These are phyloP conservation scores for Hephaestus fuliginosus DNA, from an alignment of 2,797 vertebrate species.

Conservation along the genomic window DNA sequence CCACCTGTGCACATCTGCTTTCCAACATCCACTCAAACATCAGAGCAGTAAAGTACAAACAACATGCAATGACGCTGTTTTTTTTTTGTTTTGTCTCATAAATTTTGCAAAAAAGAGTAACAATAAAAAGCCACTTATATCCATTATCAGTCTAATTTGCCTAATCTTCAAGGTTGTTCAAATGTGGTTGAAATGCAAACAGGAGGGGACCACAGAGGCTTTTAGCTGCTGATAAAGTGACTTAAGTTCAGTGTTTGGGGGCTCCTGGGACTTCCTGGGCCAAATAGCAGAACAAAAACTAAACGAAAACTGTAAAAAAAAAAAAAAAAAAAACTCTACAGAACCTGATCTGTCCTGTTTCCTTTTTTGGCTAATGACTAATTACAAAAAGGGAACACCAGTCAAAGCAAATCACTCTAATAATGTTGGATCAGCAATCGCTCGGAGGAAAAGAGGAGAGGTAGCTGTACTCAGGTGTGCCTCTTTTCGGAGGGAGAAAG, in stretches of 20 bases:
- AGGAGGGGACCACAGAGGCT: not conserved
- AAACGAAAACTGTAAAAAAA: too few species aligned
- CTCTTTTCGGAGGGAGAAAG: not conserved
- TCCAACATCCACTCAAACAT: not conserved
- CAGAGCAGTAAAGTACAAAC: not conserved
- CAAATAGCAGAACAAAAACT: too few species aligned
- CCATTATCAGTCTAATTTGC: not conserved
- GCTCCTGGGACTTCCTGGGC: not conserved
- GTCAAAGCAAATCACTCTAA: constrained; percentile 33
- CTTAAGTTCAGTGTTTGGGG: too few species aligned
- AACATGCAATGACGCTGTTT: not conserved
- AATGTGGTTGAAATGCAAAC: not conserved
- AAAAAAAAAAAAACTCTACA: not conserved
- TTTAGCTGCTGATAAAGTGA: not conserved
- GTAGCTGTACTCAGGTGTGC: constrained; percentile 4
- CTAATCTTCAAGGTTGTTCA: not conserved
- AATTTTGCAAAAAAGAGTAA: not conserved
- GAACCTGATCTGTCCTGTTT: constrained; percentile 4
- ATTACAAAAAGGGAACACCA: constrained; percentile 35
- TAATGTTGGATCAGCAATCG: constrained; percentile 28
- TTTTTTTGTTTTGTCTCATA: not conserved
- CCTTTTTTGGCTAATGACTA: constrained; percentile 17
- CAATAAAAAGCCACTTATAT: not conserved
- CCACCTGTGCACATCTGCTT: constrained; percentile 12
- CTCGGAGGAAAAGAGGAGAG: not conserved